Conservation (phyloP, 2,797 vertebrate species). For the Neopelma chrysocephalum region DNA sequence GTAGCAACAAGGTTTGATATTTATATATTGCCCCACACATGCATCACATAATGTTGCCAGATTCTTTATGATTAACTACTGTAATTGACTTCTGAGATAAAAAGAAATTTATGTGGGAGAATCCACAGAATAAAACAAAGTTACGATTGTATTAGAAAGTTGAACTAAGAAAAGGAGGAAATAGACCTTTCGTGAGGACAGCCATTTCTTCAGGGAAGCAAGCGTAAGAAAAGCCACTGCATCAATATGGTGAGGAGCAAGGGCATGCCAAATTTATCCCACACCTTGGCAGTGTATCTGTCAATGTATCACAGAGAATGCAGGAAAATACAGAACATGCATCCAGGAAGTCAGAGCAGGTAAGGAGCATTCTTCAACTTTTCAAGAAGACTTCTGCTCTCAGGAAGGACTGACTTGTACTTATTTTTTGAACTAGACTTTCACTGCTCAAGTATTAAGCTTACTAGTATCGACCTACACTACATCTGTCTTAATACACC, state of each 20-base stretch:
- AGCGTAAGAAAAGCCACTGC: not conserved
- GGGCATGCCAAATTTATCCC: not conserved
- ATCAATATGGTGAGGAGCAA: not conserved
- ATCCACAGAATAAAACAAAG: not conserved
- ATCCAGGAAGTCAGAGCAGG: not conserved
- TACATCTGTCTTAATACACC: not conserved
- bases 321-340: not conserved
- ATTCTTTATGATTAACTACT: slow-evolving; percentile 37
- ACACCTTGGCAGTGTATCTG: not conserved
- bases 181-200: not conserved
- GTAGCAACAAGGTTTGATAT: slow-evolving; percentile 25
- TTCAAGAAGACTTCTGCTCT: not conserved
- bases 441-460: not conserved
- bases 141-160: not conserved
- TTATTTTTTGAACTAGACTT: not conserved
- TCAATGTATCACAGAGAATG: not conserved
- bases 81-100: slow-evolving; percentile 23
- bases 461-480: not conserved
- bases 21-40: slow-evolving; percentile 12
- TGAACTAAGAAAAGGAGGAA: not conserved
- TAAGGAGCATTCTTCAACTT: not conserved
- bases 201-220: not conserved
- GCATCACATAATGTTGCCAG: not conserved
- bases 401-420: not conserved
- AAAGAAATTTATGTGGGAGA: not conserved